Base-by-base conservation (phyloP, 2,888 invertebrate species). In the Synergus itoensis region DNA sequence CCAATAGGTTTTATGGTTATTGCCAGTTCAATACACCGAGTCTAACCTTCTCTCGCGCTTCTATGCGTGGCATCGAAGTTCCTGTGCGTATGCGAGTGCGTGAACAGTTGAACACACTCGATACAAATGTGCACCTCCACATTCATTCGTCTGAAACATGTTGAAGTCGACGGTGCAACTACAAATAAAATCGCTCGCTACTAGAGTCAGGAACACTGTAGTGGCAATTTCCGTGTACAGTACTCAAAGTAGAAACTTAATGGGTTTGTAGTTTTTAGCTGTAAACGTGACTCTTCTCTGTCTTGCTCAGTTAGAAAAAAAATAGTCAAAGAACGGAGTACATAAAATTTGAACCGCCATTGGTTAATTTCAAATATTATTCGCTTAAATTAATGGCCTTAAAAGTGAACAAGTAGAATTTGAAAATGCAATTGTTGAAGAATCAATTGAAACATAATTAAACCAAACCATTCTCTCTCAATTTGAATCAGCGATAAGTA, bases 1-100 rank as follows among this genome's bases (percentile, higher is more conserved):
- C 86, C 86, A 84, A 88, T 89, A 86, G 85, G 84, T 87, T 88
- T 89, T 88, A 87, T 86, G 86, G 84, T 86, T 87, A 88, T 88
- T 86, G 83, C 86, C 78, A 77, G 84, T 40, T 82, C 83, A 82
- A 85, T 83, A 81, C 78, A 48, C 60, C 21, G 60, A 60, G 21
- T 60, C 21, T 11, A 21, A 60, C 67, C 48, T 73, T 48, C 64
- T 41, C n/a, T 64, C 40, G 64, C 40, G 64, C 64, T 64, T 41
- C 21, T 60, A 60, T 60, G 60, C 18, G 12, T 21, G 11, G 18
- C 21, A 60, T 60, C 36, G n/a, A 36, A 64, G 40, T 16, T 48
- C 12, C 16, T 48, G 69, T 48, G 45, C 48, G 69, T 28, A 9
- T 3, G 28, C 21, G 28, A 41, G 41, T 65, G 41, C 65, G 4